These are phyloP conservation scores for Hydraecia micacea DNA, from an alignment of 2,888 invertebrate genomes.

Conservation along the genomic window DNA sequence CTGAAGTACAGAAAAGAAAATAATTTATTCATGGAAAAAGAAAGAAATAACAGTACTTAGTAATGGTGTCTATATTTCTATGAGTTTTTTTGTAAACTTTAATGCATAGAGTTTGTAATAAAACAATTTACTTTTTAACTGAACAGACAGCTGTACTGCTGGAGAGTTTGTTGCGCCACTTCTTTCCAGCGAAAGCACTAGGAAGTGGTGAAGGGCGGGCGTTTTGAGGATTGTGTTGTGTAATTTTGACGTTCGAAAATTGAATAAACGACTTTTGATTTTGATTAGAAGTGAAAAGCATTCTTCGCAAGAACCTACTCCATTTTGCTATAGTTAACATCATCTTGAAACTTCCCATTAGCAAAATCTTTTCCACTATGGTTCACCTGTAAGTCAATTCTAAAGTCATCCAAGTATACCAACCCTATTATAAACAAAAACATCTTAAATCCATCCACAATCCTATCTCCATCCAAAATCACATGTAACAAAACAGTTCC, in stretches of 20 bases:
- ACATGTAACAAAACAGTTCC: conserved; percentile 35
- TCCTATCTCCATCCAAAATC: conserved; percentile 33
- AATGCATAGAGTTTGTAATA: background rate
- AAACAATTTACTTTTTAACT: too few species aligned
- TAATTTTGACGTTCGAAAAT: too few species aligned
- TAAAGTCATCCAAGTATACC: background rate
- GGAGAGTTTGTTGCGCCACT: too few species aligned
- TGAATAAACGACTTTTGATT: too few species aligned
- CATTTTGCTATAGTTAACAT: too few species aligned
- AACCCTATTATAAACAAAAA: background rate
- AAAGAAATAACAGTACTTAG: background rate
- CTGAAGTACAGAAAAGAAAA: background rate
- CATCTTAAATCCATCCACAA: conserved; percentile 35
- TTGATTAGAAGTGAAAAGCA: background rate
- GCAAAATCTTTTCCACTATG: too few species aligned
- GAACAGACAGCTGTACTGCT: too few species aligned
- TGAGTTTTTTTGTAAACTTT: background rate
- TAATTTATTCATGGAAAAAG: background rate
- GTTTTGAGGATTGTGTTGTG: too few species aligned
- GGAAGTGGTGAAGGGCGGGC: too few species aligned
- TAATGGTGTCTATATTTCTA: background rate
- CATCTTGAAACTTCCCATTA: too few species aligned
- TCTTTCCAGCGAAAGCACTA: too few species aligned
- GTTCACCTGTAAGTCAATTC: background rate
- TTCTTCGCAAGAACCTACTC: background rate